Base-by-base conservation (phyloP, 1,140 invertebrate species). In the Ostrea edulis region DNA sequence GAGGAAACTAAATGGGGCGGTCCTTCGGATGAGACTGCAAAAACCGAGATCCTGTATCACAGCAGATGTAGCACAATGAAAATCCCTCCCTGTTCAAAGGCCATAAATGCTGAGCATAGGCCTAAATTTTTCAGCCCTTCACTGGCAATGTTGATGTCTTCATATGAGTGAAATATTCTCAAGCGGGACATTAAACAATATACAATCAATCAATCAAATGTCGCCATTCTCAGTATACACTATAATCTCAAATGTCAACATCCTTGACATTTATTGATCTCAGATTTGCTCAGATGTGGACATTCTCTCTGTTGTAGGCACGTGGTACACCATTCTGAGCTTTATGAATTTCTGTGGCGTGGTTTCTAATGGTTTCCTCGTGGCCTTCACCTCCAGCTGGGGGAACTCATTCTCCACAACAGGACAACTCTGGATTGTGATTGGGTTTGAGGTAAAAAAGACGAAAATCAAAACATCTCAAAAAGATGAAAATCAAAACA, bases 351-450 rank as follows among this genome's bases (percentile, higher is more conserved):
- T 95, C 25, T 90, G 88, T 88, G 95, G 95, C 22, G 95, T 95
- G 14, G 90, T 95, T 11, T 95, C 92, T 77, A 95, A 95, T 91
- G 95, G 93, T 44, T 95, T 95, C 89, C 91, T 95, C 0, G 94
- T 95, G 81, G 95, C 94, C 11, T 95, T 95, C 90, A 95, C 94
- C 8, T 95, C 95, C 0, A 89, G 88, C 51, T 95, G 95, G 93
- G 94, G 94, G 0, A 77, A 54, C 9, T 82, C 91, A 14, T 94
- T 92, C 65, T 84, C 85, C 52, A 84, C 83, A 7, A 82, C 82
- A 12, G 88, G 88, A 35, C 93, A 94, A 86, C 92, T 95, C 20
- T 92, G 93, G 87, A 91, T 95, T 85, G 93, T 95, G 53, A 93
- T 95, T 58, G 93, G 91, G 54, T 95, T 95, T 93, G 95, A 95